These are phyloP conservation scores for Prietella phreatophila DNA, from an alignment of 2,113 vertebrate species.

Conservation along the genomic window DNA sequence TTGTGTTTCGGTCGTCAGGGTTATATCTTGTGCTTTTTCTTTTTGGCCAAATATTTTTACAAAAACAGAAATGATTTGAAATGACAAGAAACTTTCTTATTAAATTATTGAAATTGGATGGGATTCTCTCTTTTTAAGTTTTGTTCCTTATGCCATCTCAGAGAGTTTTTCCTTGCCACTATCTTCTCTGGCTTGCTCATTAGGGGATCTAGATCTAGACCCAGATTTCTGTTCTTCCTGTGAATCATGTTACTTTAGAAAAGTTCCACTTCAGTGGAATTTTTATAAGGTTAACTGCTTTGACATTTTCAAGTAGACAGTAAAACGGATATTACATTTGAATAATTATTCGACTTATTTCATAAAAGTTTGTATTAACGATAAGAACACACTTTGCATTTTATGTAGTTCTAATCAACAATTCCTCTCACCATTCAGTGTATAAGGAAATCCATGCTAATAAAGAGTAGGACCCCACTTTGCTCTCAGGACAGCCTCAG, in stretches of 20 bases:
- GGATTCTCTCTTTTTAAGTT: neutral
- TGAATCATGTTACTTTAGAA: neutral
- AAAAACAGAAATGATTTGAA: neutral
- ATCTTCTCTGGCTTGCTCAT: neutral
- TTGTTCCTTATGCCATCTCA: neutral
- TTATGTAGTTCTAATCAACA: neutral
- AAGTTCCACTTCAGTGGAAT: neutral
- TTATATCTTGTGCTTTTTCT: neutral
- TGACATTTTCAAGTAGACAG: neutral
- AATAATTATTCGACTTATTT: neutral
- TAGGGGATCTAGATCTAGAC: neutral
- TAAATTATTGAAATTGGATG: neutral
- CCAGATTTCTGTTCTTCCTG: neutral
- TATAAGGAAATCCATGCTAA: neutral
- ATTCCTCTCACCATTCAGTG: neutral
- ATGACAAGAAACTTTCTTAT: neutral
- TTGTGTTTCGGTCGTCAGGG: no score
- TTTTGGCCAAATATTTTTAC: neutral
- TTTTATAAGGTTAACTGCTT: neutral
- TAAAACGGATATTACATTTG: neutral
- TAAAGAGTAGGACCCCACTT: neutral
- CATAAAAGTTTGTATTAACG: neutral
- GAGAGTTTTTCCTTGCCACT: neutral
- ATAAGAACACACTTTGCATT: neutral
- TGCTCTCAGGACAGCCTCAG: neutral